These are phyloP conservation scores for Proteles cristata DNA, from an alignment of 2,113 vertebrate genomes.

Conservation along the genomic window DNA sequence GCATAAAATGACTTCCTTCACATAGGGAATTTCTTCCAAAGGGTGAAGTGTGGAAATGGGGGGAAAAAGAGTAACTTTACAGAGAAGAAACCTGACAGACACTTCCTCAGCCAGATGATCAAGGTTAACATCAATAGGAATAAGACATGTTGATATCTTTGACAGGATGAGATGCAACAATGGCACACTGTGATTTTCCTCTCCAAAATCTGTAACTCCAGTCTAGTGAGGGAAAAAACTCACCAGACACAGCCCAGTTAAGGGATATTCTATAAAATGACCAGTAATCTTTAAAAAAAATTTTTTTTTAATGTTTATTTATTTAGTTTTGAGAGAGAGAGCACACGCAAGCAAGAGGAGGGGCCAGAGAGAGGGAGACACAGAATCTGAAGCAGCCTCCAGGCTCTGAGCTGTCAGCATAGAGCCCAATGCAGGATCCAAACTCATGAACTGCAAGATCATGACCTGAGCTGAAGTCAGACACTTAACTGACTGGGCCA, in stretches of 20 bases:
- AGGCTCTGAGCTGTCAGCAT: too few species aligned
- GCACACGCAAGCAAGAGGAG: too few species aligned
- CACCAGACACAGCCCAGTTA: neutral
- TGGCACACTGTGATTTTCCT: neutral
- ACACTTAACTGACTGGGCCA: too few species aligned
- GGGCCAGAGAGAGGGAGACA: too few species aligned
- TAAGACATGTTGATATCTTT: too few species aligned
- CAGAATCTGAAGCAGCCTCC: too few species aligned
- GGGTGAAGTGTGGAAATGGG: neutral
- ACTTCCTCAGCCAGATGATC: neutral
- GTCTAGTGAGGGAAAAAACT: neutral
- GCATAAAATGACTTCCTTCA: neutral
- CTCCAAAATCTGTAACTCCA: neutral
- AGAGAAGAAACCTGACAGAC: neutral
- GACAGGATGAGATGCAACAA: neutral
- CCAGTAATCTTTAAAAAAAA: neutral
- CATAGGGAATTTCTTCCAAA: neutral
- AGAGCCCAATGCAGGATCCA: too few species aligned
- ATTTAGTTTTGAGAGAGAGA: too few species aligned
- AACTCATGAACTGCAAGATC: too few species aligned
- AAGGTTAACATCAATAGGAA: neutral
- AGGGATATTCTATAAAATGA: neutral
- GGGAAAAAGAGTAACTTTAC: neutral
- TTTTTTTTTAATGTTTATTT: too few species aligned
- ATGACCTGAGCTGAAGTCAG: too few species aligned